Conservation (phyloP, 2,888 invertebrate genomes). For the Clanis bilineata region DNA sequence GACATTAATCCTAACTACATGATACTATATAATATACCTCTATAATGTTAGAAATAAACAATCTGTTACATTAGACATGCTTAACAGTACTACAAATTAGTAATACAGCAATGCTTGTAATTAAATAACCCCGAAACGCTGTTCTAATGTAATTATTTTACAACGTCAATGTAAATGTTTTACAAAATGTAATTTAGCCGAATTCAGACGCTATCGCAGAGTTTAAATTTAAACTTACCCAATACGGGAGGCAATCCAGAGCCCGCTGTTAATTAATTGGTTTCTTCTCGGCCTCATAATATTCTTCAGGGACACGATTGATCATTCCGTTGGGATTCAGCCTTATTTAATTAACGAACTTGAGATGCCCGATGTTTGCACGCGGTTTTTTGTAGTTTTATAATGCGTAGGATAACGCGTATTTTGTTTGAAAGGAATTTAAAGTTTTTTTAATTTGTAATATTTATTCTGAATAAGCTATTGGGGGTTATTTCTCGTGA, state of each 20-base stretch:
- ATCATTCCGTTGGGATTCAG: slow-evolving; percentile 48
- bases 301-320: slow-evolving; percentile 54
- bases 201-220: background rate
- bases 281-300: slow-evolving; percentile 54
- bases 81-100: background rate
- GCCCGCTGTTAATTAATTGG: slow-evolving; percentile 60
- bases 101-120: background rate
- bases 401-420: background rate
- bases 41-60: background rate
- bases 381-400: background rate
- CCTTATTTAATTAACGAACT: slow-evolving; percentile 50
- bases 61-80: background rate
- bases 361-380: slow-evolving; percentile 20
- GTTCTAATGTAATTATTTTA: slow-evolving; percentile 1
- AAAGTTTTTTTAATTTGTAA: background rate
- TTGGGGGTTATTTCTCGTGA: background rate
- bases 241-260: slow-evolving; percentile 37
- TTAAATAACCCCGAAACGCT: background rate
- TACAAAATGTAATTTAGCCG: slow-evolving; percentile 11
- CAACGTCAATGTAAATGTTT: slow-evolving; percentile 11
- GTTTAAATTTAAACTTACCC: slow-evolving; percentile 23
- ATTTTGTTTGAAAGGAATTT: background rate
- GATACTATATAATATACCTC: background rate
- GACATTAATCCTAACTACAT: background rate
- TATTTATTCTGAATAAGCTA: background rate